A percentile compares a stretch with the other conserved stretches of the same genome.
Evolutionary conservation across 2,888 invertebrate species (phyloP).

Genomic region (Tillus elongatus): DNA sequence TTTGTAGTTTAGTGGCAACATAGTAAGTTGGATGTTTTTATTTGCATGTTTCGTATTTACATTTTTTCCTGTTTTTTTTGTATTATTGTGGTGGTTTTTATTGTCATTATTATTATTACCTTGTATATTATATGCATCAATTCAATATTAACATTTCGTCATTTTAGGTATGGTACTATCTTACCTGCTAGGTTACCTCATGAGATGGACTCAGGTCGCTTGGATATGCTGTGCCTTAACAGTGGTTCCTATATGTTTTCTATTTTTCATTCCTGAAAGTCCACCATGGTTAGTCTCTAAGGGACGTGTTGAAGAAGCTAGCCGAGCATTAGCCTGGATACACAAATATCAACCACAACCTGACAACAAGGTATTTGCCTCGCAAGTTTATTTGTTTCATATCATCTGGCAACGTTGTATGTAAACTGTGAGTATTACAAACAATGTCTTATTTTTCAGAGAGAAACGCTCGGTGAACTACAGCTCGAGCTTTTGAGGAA

Average conservation of each 20-base stretch:
- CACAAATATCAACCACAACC: slow-evolving; percentile 43
- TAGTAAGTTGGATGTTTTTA: too few relatives aligned
- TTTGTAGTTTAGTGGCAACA: too few relatives aligned
- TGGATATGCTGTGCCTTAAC: slow-evolving; percentile 48
- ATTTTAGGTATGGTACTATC: slow-evolving; percentile 48
- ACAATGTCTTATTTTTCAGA: slow-evolving; percentile 26
- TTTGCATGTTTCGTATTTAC: too few relatives aligned
- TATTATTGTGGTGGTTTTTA: too few relatives aligned
- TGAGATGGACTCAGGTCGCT: slow-evolving; percentile 48
- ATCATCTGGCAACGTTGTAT: neutral
- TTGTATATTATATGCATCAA: too few relatives aligned
- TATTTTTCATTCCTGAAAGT: slow-evolving; percentile 49
- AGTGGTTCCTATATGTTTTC: slow-evolving; percentile 44
- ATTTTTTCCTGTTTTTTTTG: too few relatives aligned
- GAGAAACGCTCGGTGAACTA: slow-evolving; percentile 44
- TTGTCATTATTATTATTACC: too few relatives aligned
- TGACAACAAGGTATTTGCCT: slow-evolving; percentile 38
- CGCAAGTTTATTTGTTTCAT: slow-evolving; percentile 5
- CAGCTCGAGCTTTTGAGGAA: slow-evolving; percentile 45
- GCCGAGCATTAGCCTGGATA: slow-evolving; percentile 45
- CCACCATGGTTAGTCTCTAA: slow-evolving; percentile 52
- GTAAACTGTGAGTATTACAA: neutral
- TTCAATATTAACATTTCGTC: slow-evolving; percentile 5
- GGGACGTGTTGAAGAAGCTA: slow-evolving; percentile 47
- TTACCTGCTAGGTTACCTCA: slow-evolving; percentile 47